Conservation (phyloP, 2,888 invertebrate species). For the Drosophila mimica region DNA sequence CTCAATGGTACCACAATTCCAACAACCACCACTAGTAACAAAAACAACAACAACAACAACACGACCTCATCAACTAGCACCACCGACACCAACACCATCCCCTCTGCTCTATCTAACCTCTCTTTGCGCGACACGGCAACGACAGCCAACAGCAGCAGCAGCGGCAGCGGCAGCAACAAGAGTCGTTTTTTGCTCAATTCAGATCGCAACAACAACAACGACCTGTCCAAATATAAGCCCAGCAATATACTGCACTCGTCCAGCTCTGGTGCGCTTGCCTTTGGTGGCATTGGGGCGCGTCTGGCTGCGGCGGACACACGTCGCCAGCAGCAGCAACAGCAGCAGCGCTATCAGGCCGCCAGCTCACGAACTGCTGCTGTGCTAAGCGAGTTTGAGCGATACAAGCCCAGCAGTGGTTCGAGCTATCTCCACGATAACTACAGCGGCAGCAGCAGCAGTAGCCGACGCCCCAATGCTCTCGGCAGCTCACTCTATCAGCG, state of each 20-base stretch:
- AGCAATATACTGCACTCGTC: slow-evolving; percentile 80
- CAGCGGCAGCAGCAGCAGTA: slow-evolving; percentile 40
- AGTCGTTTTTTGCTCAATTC: slow-evolving; percentile 76
- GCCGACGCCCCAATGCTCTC: slow-evolving; percentile 67
- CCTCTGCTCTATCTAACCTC: slow-evolving; percentile 79
- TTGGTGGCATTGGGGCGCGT: slow-evolving; percentile 83
- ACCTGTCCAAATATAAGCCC: slow-evolving; percentile 81
- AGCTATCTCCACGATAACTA: slow-evolving; percentile 80
- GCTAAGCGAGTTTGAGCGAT: slow-evolving; percentile 76
- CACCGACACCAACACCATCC: slow-evolving; percentile 22
- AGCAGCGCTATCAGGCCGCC: slow-evolving; percentile 72
- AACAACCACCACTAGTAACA: slow-evolving; percentile 24
- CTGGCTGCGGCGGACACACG: slow-evolving; percentile 72
- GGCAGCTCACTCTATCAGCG: slow-evolving; percentile 74
- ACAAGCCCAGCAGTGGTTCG: slow-evolving; percentile 57
- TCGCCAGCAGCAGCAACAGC: slow-evolving; percentile 63
- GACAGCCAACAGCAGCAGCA: slow-evolving; percentile 84
- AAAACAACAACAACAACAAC: slow-evolving; percentile 41
- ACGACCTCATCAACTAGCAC: slow-evolving; percentile 55
- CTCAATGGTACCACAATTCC: slow-evolving; percentile 52
- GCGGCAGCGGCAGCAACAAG: slow-evolving; percentile 80
- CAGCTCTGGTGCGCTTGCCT: slow-evolving; percentile 82
- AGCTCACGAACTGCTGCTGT: slow-evolving; percentile 73
- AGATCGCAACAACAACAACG: slow-evolving; percentile 81
- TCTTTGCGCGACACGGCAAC: slow-evolving; percentile 57